Evolutionary conservation across 2,113 vertebrate species (phyloP).

Genomic region (Strix uralensis): DNA sequence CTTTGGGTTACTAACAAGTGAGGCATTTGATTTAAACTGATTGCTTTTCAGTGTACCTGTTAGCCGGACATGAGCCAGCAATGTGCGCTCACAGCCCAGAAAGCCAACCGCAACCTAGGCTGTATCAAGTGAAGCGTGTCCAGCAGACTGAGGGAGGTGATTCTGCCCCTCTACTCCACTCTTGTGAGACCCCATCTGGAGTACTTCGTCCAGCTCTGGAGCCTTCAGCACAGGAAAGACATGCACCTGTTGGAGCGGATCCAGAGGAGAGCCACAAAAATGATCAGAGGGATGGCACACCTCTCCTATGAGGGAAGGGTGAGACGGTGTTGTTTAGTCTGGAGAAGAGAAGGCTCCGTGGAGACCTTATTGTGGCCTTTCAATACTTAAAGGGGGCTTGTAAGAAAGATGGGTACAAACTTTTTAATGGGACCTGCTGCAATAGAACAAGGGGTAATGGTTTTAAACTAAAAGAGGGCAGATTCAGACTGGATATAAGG

Average conservation of each 20-base stretch:
- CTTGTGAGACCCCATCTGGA: not conserved
- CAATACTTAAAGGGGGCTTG: no score
- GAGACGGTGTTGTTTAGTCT: no score
- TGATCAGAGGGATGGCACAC: no score
- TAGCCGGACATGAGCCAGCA: accelerated
- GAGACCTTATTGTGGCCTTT: no score
- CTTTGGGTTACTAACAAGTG: not conserved
- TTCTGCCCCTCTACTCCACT: not conserved
- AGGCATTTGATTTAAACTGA: not conserved
- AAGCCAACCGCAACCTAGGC: not conserved
- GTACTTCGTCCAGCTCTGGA: not conserved
- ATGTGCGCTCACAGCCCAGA: accelerated
- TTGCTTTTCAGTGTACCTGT: not conserved
- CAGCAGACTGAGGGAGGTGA: not conserved
- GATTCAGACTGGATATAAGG: no score
- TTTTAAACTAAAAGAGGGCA: no score
- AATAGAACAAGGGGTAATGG: no score
- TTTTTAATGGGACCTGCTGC: no score
- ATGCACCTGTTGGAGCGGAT: accelerated
- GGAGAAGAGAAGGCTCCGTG: no score
- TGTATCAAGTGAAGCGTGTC: not conserved
- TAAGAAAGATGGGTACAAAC: no score
- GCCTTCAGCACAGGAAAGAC: no score
- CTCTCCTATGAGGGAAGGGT: no score
- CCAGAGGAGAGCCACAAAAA: not conserved